Base-by-base conservation (phyloP, 2,113 vertebrate genomes). In the Sceloporus undulatus region DNA sequence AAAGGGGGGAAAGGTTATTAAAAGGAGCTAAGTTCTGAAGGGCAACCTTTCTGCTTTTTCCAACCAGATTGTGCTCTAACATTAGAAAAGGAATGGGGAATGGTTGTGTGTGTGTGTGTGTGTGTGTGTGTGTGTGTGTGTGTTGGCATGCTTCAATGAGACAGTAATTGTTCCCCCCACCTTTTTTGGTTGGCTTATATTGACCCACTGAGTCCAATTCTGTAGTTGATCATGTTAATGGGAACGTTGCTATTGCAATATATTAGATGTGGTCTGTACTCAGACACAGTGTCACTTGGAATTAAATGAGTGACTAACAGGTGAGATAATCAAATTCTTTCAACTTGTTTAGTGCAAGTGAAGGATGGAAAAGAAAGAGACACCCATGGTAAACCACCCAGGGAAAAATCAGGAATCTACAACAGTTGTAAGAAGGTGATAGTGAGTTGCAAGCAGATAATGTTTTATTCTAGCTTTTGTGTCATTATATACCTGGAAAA, bases 1-100 rank as follows among this genome's bases (percentile, higher is more conserved):
- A 56, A 54, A 70, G 8, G 68, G 8, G 27, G 68, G 87, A 82
- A 87, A 88, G 54, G 71, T 85, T 0, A 1, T 27, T 82, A 85
- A 90, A 79, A 93, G 78, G 10, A 92, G 77, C 79, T 52, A 71
- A 76, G 83, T 92, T 87, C 82, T 25, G 86, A 94, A 92, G 71
- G 48, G 23, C 86, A 91, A 74, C 5, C 38, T 87, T 91, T 91
- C 73, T 79, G n/a, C 21, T 89, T 75, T 52, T 91, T 90, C 80
- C 27, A 88, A 1, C 71, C 85, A 68, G 70, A 79, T 40, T 82
- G 62, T 82, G 25, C 82, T 92, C 84, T 77, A 7, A 80, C 88
- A 81, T 85, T 88, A 81, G 52, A 59, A 82, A 9, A 73, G 19
- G 90, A 84, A 52, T 0, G 25, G 14, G n/a, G 2, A 68, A 2